Conservation (phyloP, 1,140 invertebrate genomes). For the Neoseiulus cucumeris region DNA sequence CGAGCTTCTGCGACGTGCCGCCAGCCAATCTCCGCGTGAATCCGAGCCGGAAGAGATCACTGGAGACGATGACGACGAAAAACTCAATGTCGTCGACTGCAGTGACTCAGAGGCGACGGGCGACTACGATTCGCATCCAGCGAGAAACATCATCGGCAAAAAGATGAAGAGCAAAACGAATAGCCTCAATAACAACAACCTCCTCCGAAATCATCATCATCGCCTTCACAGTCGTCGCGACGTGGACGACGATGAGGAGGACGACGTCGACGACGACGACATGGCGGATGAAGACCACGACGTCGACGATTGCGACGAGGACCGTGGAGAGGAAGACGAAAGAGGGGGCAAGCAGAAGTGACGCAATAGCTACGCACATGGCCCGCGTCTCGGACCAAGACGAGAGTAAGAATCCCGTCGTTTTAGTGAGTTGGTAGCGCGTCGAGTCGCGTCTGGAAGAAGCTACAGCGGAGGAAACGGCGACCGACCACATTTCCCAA, state of each 20-base stretch:
- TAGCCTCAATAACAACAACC: background rate
- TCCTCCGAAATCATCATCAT: background rate
- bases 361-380: background rate
- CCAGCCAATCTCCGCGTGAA: background rate
- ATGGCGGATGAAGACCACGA: background rate
- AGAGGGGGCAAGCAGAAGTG: background rate
- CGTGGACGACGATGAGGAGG: background rate
- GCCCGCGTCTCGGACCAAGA: background rate
- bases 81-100: constrained; percentile 5
- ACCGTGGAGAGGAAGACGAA: too few species aligned
- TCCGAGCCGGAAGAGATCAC: background rate
- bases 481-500: too few species aligned
- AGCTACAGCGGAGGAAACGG: too few species aligned
- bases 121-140: background rate
- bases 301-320: background rate
- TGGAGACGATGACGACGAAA: background rate
- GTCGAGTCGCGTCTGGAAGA: background rate
- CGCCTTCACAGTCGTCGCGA: background rate
- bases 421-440: background rate
- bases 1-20: background rate
- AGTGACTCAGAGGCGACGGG: background rate
- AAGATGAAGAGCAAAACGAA: background rate
- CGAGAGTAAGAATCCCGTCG: background rate
- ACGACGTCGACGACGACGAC: background rate
- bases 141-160: background rate